Evolutionary conservation across 2,113 vertebrate genomes (phyloP).

Genomic region (Chaetorhynchus papuensis): DNA sequence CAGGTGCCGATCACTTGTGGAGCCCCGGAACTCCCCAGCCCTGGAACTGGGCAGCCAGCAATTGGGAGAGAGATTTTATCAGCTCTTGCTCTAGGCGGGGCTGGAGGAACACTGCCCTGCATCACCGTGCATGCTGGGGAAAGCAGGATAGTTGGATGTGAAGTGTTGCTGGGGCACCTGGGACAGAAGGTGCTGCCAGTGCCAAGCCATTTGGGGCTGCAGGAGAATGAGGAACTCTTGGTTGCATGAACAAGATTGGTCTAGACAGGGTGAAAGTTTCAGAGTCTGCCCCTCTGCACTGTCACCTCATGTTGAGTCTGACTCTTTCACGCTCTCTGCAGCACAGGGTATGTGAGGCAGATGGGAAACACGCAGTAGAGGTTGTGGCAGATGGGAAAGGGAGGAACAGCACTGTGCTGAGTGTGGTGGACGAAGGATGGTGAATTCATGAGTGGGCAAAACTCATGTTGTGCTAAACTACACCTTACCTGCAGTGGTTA

Average conservation of each 20-base stretch:
- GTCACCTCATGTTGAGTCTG: neutral
- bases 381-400: neutral
- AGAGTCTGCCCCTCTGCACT: neutral
- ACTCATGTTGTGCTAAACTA: rapidly evolving
- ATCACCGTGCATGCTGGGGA: rapidly evolving
- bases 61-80: neutral
- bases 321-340: neutral
- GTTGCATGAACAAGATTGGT: neutral
- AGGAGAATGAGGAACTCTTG: neutral
- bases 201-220: neutral
- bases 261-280: neutral
- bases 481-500: neutral
- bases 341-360: neutral
- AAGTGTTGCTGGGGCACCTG: neutral
- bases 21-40: neutral
- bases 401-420: neutral
- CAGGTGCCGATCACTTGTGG: slow-evolving; percentile 62
- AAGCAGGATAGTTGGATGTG: neutral
- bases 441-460: neutral
- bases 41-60: neutral
- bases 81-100: neutral
- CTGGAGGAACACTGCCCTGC: rapidly evolving
- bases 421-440: rapidly evolving
- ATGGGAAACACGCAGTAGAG: neutral
- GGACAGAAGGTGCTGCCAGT: neutral